Percentiles rank a stretch among this genome's conserved stretches.
Evolutionary conservation across 2,113 vertebrate species (phyloP).

Genomic region (Cynopterus brachyotis): DNA sequence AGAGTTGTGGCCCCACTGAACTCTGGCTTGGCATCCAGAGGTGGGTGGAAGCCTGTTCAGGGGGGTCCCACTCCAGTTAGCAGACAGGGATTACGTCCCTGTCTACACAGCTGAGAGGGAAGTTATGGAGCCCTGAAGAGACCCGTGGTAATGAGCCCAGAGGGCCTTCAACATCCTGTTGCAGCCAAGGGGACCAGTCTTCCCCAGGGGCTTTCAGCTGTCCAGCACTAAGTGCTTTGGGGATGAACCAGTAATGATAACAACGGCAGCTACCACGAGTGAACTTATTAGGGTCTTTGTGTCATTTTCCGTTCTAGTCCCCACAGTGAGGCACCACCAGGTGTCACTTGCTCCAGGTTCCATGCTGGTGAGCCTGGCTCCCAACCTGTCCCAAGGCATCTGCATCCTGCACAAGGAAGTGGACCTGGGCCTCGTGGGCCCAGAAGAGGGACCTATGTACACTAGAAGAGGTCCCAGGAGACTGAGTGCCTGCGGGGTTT

Average conservation of each 20-base stretch:
- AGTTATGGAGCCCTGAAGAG: background rate
- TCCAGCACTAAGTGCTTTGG: background rate
- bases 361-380: background rate
- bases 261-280: fast-evolving
- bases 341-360: background rate
- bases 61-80: no score
- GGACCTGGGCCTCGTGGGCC: background rate
- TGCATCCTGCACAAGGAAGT: fast-evolving
- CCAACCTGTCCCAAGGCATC: background rate
- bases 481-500: background rate
- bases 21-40: background rate
- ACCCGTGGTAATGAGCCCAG: background rate
- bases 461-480: background rate
- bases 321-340: no score
- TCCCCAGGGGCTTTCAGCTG: background rate
- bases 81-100: background rate
- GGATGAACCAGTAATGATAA: background rate
- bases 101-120: background rate
- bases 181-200: background rate
- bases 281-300: no score
- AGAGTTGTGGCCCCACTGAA: background rate
- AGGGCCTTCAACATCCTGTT: background rate
- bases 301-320: background rate
- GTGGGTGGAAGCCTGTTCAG: background rate
- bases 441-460: background rate